These are phyloP conservation scores for Parnassius orleans DNA, from an alignment of 2,888 invertebrate genomes.

Conservation along the genomic window DNA sequence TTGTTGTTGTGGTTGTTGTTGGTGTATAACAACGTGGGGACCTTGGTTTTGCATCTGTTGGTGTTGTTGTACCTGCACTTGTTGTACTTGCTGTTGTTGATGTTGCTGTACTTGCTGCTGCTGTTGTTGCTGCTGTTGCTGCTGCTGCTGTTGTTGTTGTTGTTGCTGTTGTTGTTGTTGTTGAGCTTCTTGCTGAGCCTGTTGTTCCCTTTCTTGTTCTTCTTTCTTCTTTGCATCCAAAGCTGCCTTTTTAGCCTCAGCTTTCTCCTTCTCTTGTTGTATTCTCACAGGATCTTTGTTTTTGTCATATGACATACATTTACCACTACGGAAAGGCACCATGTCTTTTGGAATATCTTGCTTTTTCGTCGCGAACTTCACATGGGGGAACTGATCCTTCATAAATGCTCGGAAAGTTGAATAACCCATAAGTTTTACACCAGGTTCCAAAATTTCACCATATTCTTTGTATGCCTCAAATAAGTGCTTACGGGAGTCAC, in stretches of 20 bases:
- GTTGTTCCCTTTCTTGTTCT: constrained; percentile 70
- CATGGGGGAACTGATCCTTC: constrained; percentile 90
- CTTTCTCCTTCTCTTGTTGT: constrained; percentile 75
- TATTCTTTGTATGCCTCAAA: constrained; percentile 88
- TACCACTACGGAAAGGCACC: constrained; percentile 78
- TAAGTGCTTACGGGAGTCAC: constrained; percentile 84
- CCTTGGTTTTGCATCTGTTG: constrained; percentile 60
- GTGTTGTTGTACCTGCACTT: constrained; percentile 56
- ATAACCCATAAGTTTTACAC: constrained; percentile 89
- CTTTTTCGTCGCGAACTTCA: constrained; percentile 85
- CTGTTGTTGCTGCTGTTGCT: constrained; percentile 63
- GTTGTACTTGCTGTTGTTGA: constrained; percentile 69
- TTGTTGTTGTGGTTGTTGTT: constrained; percentile 61
- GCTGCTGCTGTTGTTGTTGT: constrained; percentile 58
- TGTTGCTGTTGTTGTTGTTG: constrained; percentile 56
- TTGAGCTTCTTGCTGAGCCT: constrained; percentile 57
- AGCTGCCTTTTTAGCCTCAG: constrained; percentile 75
- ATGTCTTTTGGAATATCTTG: constrained; percentile 72
- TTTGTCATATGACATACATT: constrained; percentile 77
- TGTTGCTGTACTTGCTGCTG: constrained; percentile 58
- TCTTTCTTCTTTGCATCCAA: constrained; percentile 76
- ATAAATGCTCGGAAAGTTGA: constrained; percentile 90
- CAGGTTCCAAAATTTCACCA: constrained; percentile 85
- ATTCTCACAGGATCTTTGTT: constrained; percentile 75
- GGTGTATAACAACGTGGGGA: constrained; percentile 64